Evolutionary conservation across 1,140 invertebrate species (phyloP), one percentile per base, ranked within the genome.

Genomic region (Drosophila teissieri): DNA sequence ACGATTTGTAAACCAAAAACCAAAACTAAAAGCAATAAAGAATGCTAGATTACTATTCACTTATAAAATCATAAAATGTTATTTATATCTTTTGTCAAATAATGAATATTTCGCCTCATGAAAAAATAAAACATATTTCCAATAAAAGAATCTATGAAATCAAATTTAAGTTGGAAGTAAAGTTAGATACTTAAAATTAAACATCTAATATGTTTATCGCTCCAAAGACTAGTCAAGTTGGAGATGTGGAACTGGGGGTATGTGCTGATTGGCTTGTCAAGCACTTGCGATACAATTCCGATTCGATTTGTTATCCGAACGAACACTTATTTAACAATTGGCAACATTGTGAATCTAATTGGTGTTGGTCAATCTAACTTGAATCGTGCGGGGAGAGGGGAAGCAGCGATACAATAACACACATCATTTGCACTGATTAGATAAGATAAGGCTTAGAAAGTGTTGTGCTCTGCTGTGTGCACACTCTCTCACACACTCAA

Each of bases 311-410:
- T 15, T 46, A 60, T 52, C 31, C 45, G 60, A 73, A 31, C 37
- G 4, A 68, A 48, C 34, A 62, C 54, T 69, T 17, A 68, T 7
- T 48, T 27, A 24, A 48, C 37, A 36, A 68, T 68, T 44, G 24
- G n/a, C 6, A 75, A 60, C 61, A 63, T 57, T 64, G 17, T 31
- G 60, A 86, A 44, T 76, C 83, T 88, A 82, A 78, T 86, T 88
- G 83, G 67, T 85, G 72, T 74, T 79, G 51, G 74, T 69, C 77
- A 85, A 34, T 65, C 70, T 34, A 58, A 55, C 52, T 58, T 62
- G 40, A 37, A 53, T 22, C 5, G 40, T 56, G 31, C 24, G 6
- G 11, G 15, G 51, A 8, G 31, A 5, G 15, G 42, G 12, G 48
- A 5, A n/a, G 8, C 14, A 24, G 24, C 11, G 7, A 19, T 34